phyloP scores from a whole-genome alignment of 2,797 vertebrate species.

The Cirrhinus molitorella region DNA sequence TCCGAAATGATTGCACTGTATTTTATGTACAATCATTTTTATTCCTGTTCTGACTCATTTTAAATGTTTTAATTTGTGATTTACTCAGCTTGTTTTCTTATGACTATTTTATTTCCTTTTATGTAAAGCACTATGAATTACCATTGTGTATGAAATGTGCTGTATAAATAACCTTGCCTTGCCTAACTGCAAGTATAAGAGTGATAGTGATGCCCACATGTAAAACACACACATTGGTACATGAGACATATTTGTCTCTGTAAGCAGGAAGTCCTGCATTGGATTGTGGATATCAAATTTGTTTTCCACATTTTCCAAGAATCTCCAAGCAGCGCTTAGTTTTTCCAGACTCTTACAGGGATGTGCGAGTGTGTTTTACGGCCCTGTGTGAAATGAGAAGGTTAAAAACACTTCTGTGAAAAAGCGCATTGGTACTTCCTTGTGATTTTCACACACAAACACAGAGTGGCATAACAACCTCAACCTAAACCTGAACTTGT shows the following conservation, averaged over 20 bases:
- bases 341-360: neutral
- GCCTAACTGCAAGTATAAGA: neutral
- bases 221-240: neutral
- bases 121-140: no score
- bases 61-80: no score
- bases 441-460: slow-evolving; percentile 27
- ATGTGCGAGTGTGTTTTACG: slow-evolving; percentile 26
- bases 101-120: no score
- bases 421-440: neutral
- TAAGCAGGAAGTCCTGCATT: neutral
- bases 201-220: neutral
- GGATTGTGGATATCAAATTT: neutral
- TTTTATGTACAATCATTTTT: no score
- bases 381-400: slow-evolving; percentile 14
- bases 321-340: neutral
- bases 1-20: no score
- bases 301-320: slow-evolving; percentile 17
- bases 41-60: no score
- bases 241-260: neutral
- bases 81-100: no score
- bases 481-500: neutral
- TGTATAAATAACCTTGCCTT: no score
- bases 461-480: neutral
- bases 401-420: slow-evolving; percentile 32
- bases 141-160: no score